Evolutionary conservation across 1,140 invertebrate genomes (phyloP).

Genomic region (Linepithema humile): DNA sequence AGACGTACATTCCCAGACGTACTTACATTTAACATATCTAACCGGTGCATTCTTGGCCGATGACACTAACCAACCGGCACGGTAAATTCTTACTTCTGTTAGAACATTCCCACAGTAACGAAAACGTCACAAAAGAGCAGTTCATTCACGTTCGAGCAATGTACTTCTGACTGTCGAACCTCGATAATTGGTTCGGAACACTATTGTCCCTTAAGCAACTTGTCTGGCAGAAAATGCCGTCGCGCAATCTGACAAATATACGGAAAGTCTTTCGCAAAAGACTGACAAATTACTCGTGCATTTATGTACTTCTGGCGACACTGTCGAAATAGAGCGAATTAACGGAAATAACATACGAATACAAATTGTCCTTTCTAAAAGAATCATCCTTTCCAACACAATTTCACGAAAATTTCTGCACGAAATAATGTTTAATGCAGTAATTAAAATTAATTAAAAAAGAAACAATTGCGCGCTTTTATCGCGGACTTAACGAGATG

Average conservation of each 20-base stretch:
- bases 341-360: not conserved
- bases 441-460: slow-evolving; percentile 28
- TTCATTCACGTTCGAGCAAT: slow-evolving; percentile 4
- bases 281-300: not conserved
- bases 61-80: slow-evolving; percentile 4
- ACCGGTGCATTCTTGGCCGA: slow-evolving; percentile 9
- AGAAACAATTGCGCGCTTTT: not conserved
- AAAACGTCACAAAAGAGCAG: slow-evolving; percentile 20
- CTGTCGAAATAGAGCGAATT: not conserved
- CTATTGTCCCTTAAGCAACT: not conserved
- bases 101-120: slow-evolving; percentile 28
- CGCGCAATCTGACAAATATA: not conserved
- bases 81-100: not conserved
- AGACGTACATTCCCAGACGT: not conserved
- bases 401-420: not conserved
- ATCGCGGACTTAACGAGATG: not conserved
- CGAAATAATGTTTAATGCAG: not conserved
- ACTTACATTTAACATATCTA: not conserved
- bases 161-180: slow-evolving; percentile 25
- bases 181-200: slow-evolving; percentile 48
- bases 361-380: not conserved
- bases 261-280: not conserved
- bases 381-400: not conserved
- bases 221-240: not conserved
- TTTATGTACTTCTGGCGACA: not conserved